Evolutionary conservation across 2,888 invertebrate genomes (phyloP).

Genomic region (Antheraea assamensis): DNA sequence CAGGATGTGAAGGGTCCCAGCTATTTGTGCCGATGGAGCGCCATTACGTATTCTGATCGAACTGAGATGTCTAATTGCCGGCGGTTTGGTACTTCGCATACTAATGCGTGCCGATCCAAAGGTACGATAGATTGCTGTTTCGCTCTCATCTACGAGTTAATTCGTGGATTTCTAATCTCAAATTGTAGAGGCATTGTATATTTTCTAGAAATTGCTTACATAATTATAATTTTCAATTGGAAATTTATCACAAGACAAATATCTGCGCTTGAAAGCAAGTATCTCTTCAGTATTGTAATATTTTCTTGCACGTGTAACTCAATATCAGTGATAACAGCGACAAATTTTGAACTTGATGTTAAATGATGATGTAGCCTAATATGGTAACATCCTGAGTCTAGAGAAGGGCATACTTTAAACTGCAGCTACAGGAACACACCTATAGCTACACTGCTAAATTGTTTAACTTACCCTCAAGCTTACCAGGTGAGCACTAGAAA

Average conservation of each 20-base stretch:
- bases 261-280: too few species aligned
- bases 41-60: conserved; percentile 23
- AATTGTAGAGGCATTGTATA: too few species aligned
- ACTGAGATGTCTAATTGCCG: conserved; percentile 65
- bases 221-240: background rate
- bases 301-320: too few species aligned
- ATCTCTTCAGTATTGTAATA: too few species aligned
- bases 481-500: background rate
- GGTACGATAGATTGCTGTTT: background rate
- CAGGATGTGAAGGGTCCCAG: conserved; percentile 12
- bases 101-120: conserved; percentile 35
- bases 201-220: too few species aligned
- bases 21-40: conserved; percentile 14
- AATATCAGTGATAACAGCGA: too few species aligned
- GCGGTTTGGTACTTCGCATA: conserved; percentile 58
- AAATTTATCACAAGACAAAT: background rate
- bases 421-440: background rate
- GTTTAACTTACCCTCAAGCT: too few species aligned
- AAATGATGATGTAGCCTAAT: background rate
- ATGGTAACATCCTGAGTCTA: background rate
- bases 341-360: background rate
- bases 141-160: background rate
- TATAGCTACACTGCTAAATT: too few species aligned
- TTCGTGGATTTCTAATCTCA: background rate
- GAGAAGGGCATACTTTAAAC: background rate